Conservation (phyloP, 2,797 vertebrate genomes). For the Hirundo rustica region DNA sequence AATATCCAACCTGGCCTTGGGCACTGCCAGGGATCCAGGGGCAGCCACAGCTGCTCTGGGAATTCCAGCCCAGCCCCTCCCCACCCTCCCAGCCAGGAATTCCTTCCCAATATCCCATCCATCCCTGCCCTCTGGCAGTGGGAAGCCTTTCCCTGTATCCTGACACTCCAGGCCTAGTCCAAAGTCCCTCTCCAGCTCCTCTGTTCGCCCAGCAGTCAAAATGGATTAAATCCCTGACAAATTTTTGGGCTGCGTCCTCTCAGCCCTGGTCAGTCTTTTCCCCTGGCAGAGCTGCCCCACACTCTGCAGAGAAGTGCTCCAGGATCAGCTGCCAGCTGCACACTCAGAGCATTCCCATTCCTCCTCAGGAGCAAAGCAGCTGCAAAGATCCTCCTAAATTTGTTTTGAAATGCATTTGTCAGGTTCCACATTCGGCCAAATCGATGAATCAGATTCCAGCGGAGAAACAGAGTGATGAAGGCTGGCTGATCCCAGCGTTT, state of each 20-base stretch:
- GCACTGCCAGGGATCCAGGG: neutral
- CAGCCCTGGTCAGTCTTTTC: neutral
- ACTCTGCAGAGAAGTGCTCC: neutral
- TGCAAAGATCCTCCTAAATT: neutral
- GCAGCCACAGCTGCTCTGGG: neutral
- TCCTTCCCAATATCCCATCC: neutral
- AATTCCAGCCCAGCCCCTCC: fast-evolving
- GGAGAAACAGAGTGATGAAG: neutral
- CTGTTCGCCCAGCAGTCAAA: neutral
- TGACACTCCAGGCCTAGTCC: neutral
- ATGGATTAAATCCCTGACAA: neutral
- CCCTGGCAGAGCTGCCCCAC: neutral
- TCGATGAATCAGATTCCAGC: neutral
- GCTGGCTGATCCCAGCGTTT: neutral
- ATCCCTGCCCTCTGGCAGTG: neutral
- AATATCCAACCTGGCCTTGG: neutral
- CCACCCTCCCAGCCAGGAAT: neutral
- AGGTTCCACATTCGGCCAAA: neutral
- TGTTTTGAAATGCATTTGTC: neutral
- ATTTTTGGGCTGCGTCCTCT: neutral
- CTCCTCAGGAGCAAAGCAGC: neutral
- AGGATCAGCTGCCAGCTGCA: fast-evolving
- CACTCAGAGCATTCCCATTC: fast-evolving
- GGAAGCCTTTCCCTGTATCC: neutral
- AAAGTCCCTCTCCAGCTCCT: neutral